Percentiles rank a stretch among this genome's conserved stretches.
These are phyloP conservation scores for Apodemus agrarius DNA, from an alignment of 2,797 vertebrate genomes.

Conservation along the genomic window DNA sequence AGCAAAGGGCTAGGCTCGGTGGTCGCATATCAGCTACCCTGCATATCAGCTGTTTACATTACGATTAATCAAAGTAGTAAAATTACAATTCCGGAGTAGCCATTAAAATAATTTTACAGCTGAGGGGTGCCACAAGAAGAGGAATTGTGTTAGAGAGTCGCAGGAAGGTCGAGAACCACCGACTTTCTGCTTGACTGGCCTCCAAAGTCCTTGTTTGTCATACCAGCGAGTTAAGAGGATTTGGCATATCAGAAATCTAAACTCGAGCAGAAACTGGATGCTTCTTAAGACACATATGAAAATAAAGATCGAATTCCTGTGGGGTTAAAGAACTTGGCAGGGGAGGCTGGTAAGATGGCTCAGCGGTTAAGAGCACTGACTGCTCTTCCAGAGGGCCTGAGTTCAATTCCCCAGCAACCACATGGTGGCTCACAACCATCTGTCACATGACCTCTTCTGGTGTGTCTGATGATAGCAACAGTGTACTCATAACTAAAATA, in stretches of 20 bases:
- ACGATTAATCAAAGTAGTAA: not conserved
- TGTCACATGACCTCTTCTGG: too few species aligned
- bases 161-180: not conserved
- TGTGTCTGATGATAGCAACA: too few species aligned
- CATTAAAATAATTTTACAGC: not conserved
- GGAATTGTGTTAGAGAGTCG: not conserved
- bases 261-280: not conserved
- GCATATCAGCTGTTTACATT: not conserved
- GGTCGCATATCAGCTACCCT: not conserved
- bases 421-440: too few species aligned
- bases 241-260: constrained; percentile 9
- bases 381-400: too few species aligned
- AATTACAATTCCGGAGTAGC: too few species aligned
- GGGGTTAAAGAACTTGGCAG: not conserved
- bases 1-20: not conserved
- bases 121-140: not conserved
- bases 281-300: not conserved
- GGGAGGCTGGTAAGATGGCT: too few species aligned
- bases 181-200: not conserved
- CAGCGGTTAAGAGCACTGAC: too few species aligned
- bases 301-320: not conserved
- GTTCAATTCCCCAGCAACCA: too few species aligned
- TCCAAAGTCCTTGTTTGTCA: not conserved
- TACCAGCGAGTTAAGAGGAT: not conserved
- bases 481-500: too few species aligned